Percentiles rank a stretch among this genome's conserved stretches.
phyloP scores from a whole-genome alignment of 2,113 vertebrate genomes.

The Hepsetus odoe region DNA sequence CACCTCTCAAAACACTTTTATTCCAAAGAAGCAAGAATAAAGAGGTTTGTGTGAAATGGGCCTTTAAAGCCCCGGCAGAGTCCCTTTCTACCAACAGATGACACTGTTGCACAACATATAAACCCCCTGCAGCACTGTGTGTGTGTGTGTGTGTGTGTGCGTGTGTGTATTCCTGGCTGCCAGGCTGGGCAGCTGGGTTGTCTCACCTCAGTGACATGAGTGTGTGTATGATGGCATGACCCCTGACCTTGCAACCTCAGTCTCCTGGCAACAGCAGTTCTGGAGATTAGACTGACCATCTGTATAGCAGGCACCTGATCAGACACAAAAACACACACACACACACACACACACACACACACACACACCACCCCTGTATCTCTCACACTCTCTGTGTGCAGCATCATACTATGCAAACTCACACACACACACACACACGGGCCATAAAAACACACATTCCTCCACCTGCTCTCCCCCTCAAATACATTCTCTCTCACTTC shows the following conservation, averaged over 20 bases:
- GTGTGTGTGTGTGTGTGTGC: background rate
- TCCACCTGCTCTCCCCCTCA: background rate
- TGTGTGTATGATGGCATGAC: conserved; percentile 13
- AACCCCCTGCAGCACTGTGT: background rate
- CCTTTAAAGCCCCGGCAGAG: background rate
- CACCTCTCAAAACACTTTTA: too few relatives aligned
- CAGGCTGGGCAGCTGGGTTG: conserved; percentile 5
- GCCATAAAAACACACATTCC: background rate
- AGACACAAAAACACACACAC: background rate
- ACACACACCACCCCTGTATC: background rate
- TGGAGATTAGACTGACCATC: conserved; percentile 12
- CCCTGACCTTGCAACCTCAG: conserved; percentile 17
- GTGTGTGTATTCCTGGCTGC: background rate
- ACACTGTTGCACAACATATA: conserved; percentile 22
- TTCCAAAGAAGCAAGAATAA: too few relatives aligned
- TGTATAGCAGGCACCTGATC: conserved; percentile 30
- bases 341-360: conserved; percentile 25
- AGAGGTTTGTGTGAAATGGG: too few relatives aligned
- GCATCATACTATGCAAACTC: too few relatives aligned
- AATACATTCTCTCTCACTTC: background rate
- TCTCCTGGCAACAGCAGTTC: conserved; percentile 19
- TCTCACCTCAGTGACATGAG: conserved; percentile 15
- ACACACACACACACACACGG: background rate
- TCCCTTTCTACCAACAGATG: conserved; percentile 9
- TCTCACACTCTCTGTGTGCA: too few relatives aligned